Evolutionary conservation across 2,113 vertebrate genomes (phyloP).

Genomic region (Murina feae): DNA sequence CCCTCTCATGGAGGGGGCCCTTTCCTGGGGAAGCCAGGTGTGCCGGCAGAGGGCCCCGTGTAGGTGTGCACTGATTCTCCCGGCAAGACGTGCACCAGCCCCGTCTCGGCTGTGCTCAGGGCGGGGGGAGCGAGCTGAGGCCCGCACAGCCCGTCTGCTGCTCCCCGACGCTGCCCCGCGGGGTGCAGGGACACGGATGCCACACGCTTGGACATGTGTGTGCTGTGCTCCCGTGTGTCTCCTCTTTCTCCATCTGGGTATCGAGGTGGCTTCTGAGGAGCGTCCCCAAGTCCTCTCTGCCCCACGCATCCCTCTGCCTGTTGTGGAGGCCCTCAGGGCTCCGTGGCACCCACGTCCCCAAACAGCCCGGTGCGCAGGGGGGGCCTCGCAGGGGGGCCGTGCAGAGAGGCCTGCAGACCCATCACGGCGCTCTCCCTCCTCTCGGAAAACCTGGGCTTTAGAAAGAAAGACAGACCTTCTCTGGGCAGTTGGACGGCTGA

Average conservation of each 20-base stretch:
- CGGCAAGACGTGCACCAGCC: background rate
- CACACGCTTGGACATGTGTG: background rate
- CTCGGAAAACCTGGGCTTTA: slow-evolving; percentile 75
- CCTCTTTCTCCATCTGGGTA: slow-evolving; percentile 38
- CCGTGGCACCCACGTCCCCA: slow-evolving; percentile 35
- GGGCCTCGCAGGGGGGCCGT: background rate
- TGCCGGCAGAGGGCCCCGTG: background rate
- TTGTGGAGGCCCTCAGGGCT: slow-evolving; percentile 54
- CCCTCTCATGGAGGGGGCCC: background rate
- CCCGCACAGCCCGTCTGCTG: background rate
- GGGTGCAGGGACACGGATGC: background rate
- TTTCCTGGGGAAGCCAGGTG: background rate
- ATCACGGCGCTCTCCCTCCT: slow-evolving; percentile 72
- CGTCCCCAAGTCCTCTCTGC: background rate
- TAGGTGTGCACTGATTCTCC: background rate
- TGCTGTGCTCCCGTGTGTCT: background rate
- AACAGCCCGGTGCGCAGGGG: background rate
- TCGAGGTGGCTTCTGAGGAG: slow-evolving; percentile 61
- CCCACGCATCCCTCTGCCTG: background rate
- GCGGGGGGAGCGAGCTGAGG: background rate
- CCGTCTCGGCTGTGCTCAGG: background rate
- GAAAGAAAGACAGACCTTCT: slow-evolving; percentile 82
- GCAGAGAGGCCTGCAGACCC: too few relatives aligned
- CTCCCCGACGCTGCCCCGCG: background rate
- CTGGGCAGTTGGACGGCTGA: slow-evolving; percentile 81